Evolutionary conservation across 2,888 invertebrate genomes (phyloP).

Genomic region (Balanococcus diminutus): DNA sequence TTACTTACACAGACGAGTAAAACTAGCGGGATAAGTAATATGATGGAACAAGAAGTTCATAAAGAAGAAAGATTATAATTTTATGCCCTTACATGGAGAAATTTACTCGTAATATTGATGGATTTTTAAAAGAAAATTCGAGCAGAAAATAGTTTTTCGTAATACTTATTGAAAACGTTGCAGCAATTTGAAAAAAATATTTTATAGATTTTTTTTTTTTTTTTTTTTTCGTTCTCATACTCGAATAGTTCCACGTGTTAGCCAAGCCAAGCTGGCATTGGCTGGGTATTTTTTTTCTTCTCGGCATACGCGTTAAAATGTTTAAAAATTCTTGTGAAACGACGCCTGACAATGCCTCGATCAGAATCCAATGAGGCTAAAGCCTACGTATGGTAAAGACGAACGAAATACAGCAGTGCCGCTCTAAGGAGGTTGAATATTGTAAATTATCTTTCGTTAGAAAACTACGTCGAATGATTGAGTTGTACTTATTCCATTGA

Average conservation of each 20-base stretch:
- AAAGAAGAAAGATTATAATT: not conserved
- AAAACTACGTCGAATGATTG: slow-evolving; percentile 11
- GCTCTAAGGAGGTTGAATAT: not conserved
- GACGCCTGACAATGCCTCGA: not conserved
- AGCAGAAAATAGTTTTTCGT: not conserved
- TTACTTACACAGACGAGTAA: no score
- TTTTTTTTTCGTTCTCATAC: not conserved
- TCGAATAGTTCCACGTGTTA: not conserved
- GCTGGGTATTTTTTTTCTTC: not conserved
- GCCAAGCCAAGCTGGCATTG: no score
- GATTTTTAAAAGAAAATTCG: slow-evolving; percentile 3
- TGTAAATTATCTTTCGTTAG: slow-evolving; percentile 14
- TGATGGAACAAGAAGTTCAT: not conserved
- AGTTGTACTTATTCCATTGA: slow-evolving; percentile 16
- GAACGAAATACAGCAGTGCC: not conserved
- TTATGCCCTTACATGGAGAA: not conserved
- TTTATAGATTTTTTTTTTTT: not conserved
- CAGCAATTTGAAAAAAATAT: not conserved
- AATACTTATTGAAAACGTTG: not conserved
- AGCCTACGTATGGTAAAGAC: not conserved
- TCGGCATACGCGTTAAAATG: not conserved
- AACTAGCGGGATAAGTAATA: no score
- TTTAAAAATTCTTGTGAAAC: not conserved
- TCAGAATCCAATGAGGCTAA: not conserved
- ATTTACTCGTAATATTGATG: slow-evolving; percentile 1